These are phyloP conservation scores for Grammomys surdaster DNA, from an alignment of 2,113 vertebrate species.

Conservation along the genomic window DNA sequence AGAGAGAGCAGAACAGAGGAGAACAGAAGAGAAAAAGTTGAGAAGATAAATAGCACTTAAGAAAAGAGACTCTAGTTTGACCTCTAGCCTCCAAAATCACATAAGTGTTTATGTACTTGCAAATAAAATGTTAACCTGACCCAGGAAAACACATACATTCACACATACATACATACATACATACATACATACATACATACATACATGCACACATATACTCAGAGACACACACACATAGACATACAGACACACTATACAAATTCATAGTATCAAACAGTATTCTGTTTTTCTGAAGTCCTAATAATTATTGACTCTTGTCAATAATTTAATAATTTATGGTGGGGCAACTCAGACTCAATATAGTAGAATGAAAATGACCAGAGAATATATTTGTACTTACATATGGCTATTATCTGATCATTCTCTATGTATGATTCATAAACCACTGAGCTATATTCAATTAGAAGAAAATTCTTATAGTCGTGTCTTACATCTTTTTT, in stretches of 20 bases:
- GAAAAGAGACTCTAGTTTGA: not conserved
- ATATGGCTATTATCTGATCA: not conserved
- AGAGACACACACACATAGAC: no score
- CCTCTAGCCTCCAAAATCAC: not conserved
- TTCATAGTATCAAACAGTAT: not conserved
- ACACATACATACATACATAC: no score
- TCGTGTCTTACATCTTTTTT: not conserved
- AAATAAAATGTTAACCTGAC: not conserved
- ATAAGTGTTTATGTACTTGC: not conserved
- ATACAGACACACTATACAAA: not conserved
- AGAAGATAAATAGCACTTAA: no score
- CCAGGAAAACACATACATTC: not conserved
- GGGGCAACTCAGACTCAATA: not conserved
- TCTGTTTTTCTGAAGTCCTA: not conserved
- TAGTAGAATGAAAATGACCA: not conserved
- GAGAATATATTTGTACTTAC: not conserved
- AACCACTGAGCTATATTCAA: not conserved
- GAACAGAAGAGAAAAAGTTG: no score
- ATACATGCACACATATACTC: no score
- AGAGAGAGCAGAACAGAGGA: not conserved
- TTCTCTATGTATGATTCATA: not conserved
- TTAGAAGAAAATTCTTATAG: not conserved
- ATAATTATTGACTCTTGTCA: not conserved
- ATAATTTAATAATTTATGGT: not conserved
- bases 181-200: not conserved